Conservation (phyloP, 2,888 invertebrate genomes). For the Cantharis flavilabris region DNA sequence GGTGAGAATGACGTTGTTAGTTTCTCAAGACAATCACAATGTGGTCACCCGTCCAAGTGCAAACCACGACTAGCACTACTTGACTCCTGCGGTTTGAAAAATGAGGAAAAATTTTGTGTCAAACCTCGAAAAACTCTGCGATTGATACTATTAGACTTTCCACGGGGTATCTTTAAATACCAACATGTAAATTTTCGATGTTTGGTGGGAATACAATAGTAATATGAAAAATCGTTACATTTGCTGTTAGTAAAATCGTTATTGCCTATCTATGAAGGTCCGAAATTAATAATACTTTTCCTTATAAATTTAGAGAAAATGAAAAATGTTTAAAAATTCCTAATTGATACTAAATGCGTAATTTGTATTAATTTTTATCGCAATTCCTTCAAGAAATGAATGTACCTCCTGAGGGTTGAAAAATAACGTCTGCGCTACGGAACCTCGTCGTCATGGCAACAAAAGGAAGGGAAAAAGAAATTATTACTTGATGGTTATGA, state of each 20-base stretch:
- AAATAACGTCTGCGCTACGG: conserved; percentile 10
- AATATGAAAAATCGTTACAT: background rate
- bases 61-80: no score
- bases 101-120: no score
- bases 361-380: background rate
- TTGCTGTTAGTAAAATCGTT: background rate
- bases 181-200: background rate
- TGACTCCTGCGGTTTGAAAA: no score
- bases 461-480: conserved; percentile 46
- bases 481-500: conserved; percentile 56
- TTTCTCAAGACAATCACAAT: no score
- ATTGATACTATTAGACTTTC: no score
- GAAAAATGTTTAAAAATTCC: background rate
- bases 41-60: no score
- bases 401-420: conserved; percentile 1
- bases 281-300: background rate
- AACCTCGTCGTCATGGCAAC: conserved; percentile 25
- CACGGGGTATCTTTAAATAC: no score
- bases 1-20: no score
- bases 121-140: no score
- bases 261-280: background rate
- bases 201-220: background rate
- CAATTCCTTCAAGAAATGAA: background rate
- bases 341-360: background rate
- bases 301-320: background rate